Evolutionary conservation across 2,113 vertebrate genomes (phyloP).

Genomic region (Alethe diademata): DNA sequence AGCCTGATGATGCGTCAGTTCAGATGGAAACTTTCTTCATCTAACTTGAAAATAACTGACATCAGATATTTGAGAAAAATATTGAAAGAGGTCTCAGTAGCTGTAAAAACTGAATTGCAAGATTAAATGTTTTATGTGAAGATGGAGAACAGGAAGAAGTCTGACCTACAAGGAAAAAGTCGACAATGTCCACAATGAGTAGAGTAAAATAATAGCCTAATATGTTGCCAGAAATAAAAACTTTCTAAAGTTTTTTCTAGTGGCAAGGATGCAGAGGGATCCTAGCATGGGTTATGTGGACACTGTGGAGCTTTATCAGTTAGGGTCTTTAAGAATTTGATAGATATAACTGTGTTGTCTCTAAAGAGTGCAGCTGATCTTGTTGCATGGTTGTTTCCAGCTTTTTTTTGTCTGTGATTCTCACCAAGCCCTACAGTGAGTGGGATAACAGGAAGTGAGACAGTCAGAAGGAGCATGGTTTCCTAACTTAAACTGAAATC

Average conservation of each 20-base stretch:
- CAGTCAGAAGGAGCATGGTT: background rate
- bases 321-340: background rate
- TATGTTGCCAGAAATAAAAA: background rate
- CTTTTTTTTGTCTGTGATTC: background rate
- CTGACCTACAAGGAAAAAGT: background rate
- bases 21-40: background rate
- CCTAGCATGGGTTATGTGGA: background rate
- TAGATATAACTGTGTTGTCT: background rate
- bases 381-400: background rate
- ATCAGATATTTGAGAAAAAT: background rate
- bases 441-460: constrained; percentile 8
- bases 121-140: background rate
- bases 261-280: background rate
- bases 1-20: background rate
- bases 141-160: background rate
- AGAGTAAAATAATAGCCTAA: background rate
- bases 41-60: background rate
- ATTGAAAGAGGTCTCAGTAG: background rate
- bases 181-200: background rate
- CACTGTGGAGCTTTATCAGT: background rate
- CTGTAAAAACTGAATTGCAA: background rate
- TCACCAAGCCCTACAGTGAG: background rate
- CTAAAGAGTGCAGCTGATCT: background rate
- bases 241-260: background rate
- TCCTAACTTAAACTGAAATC: background rate